A percentile compares a stretch with the other conserved stretches of the same genome.
Evolutionary conservation across 2,797 vertebrate species (phyloP).

Genomic region (Phylloscopus collybita): DNA sequence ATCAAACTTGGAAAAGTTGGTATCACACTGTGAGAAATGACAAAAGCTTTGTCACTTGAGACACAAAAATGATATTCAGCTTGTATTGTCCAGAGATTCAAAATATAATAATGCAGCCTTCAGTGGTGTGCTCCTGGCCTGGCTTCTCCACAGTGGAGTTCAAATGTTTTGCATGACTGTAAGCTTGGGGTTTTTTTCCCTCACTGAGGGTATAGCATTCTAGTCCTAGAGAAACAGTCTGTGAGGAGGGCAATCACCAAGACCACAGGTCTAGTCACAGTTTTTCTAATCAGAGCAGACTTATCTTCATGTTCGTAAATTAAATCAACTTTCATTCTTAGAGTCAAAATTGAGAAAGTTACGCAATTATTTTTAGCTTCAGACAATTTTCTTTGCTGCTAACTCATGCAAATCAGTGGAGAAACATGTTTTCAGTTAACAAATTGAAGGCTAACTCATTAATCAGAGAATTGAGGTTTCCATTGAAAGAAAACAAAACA

Average conservation of each 20-base stretch:
- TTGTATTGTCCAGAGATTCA: not conserved
- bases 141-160: not conserved
- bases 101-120: not conserved
- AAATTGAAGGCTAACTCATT: not conserved
- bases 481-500: not conserved
- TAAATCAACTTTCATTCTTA: not conserved
- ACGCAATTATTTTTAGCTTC: not conserved
- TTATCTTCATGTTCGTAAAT: not conserved
- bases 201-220: rapidly evolving
- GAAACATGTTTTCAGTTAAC: not conserved
- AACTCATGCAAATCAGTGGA: not conserved
- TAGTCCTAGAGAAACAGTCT: not conserved
- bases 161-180: not conserved
- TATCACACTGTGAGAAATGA: not conserved
- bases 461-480: not conserved
- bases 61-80: not conserved
- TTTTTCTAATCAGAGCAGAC: not conserved
- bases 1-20: not conserved
- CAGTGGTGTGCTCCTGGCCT: not conserved
- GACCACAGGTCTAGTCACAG: not conserved
- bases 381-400: not conserved
- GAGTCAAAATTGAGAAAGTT: not conserved
- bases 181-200: not conserved
- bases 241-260: not conserved
- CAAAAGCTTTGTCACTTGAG: not conserved